Percentiles rank a stretch among this genome's conserved stretches.
Evolutionary conservation across 1,140 invertebrate genomes (phyloP).

Genomic region (Palaemon carinicauda): DNA sequence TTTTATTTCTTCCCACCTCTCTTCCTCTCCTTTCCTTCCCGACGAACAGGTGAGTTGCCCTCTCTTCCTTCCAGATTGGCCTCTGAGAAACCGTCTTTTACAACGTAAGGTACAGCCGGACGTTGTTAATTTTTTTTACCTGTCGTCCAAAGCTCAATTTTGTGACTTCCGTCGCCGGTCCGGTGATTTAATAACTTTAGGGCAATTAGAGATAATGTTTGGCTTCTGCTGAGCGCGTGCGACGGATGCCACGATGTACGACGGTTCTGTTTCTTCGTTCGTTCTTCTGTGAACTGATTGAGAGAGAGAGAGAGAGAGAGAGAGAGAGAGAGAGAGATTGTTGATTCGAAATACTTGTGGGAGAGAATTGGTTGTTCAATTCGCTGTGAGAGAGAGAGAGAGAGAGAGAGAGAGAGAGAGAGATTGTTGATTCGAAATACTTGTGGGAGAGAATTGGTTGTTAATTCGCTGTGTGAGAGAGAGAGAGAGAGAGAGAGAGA

Average conservation of each 20-base stretch:
- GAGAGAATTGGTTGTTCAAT: too few relatives aligned
- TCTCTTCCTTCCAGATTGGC: neutral
- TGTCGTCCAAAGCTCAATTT: neutral
- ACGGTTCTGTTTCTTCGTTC: neutral
- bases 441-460: too few relatives aligned
- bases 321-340: too few relatives aligned
- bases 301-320: too few relatives aligned
- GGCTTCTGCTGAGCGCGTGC: neutral
- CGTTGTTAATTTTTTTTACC: neutral
- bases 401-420: too few relatives aligned
- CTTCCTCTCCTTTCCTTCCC: too few relatives aligned
- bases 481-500: too few relatives aligned
- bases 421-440: too few relatives aligned
- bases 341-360: neutral
- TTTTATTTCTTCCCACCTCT: too few relatives aligned
- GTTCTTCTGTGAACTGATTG: neutral
- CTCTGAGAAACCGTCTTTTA: neutral
- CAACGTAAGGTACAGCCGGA: neutral
- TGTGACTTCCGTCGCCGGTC: neutral
- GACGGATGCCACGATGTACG: neutral
- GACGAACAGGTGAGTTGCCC: neutral
- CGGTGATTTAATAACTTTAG: neutral
- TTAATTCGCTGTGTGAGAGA: too few relatives aligned
- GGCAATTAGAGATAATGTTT: neutral
- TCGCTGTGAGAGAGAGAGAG: too few relatives aligned